A percentile compares a stretch with the other conserved stretches of the same genome.
Conservation (phyloP, 2,113 vertebrate species). For the Rafetus swinhoei region DNA sequence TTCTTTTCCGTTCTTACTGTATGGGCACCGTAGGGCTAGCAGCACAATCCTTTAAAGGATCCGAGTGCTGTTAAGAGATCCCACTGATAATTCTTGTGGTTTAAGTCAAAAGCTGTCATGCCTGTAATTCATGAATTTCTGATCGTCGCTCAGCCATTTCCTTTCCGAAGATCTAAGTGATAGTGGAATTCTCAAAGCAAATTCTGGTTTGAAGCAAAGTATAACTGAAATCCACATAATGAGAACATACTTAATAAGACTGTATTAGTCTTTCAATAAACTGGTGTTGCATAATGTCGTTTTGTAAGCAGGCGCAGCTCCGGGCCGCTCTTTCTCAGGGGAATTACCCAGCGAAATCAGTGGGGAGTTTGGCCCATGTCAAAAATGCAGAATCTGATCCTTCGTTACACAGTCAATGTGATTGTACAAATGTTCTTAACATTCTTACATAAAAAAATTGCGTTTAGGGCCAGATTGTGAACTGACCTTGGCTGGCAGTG, state of each 20-base stretch:
- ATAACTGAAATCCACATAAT: fast-evolving
- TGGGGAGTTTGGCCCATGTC: fast-evolving
- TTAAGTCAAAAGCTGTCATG: not conserved
- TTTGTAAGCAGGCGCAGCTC: not conserved
- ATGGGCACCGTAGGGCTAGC: constrained; percentile 10
- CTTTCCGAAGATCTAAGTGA: not conserved
- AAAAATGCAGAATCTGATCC: not conserved
- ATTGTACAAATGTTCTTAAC: not conserved
- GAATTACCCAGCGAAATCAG: not conserved
- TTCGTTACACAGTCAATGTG: not conserved
- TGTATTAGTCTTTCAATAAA: not conserved
- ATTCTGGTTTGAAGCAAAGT: not conserved
- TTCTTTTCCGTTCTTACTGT: not conserved
- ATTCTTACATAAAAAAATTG: fast-evolving
- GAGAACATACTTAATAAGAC: not conserved
- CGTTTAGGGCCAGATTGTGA: not conserved
- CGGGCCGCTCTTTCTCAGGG: not conserved
- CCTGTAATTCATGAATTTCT: not conserved
- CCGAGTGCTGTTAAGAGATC: not conserved
- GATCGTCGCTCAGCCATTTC: not conserved
- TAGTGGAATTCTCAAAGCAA: not conserved
- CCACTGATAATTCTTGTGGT: not conserved
- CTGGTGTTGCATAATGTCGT: not conserved
- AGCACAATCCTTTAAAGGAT: constrained; percentile 6
- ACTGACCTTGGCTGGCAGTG: not conserved